phyloP scores from a whole-genome alignment of 2,797 vertebrate species.

The Zenarchopterus dispar region DNA sequence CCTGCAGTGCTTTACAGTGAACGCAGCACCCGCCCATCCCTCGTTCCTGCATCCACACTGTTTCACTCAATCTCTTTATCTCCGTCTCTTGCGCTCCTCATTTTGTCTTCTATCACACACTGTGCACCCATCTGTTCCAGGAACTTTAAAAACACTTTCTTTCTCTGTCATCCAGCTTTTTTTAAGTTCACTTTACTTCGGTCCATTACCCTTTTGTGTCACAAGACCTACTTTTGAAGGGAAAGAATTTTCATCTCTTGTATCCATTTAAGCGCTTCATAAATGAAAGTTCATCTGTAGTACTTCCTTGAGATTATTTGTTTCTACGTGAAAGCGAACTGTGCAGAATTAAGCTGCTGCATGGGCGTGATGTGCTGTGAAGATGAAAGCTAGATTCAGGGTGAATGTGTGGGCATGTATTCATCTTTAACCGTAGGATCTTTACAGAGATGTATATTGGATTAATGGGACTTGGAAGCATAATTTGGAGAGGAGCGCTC shows the following conservation, averaged over 20 bases:
- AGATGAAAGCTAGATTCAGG: slow-evolving; percentile 44
- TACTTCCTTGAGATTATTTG: slow-evolving; percentile 32
- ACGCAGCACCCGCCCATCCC: slow-evolving; percentile 23
- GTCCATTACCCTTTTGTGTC: slow-evolving; percentile 42
- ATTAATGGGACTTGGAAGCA: slow-evolving; percentile 59
- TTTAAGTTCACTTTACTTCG: slow-evolving; percentile 38
- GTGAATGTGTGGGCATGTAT: slow-evolving; percentile 55
- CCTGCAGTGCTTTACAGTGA: slow-evolving; percentile 15
- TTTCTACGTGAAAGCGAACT: slow-evolving; percentile 26
- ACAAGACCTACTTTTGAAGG: slow-evolving; percentile 45
- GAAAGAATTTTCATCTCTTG: slow-evolving; percentile 17
- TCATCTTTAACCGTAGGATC: slow-evolving; percentile 50
- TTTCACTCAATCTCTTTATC: slow-evolving; percentile 47
- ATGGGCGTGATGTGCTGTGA: slow-evolving; percentile 36
- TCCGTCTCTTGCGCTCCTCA: slow-evolving; percentile 43
- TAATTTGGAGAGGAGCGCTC: slow-evolving; percentile 57
- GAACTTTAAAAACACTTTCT: slow-evolving; percentile 58
- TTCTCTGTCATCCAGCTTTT: slow-evolving; percentile 34
- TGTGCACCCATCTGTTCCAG: slow-evolving; percentile 75
- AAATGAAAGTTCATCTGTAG: slow-evolving; percentile 23
- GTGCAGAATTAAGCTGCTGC: slow-evolving; percentile 33
- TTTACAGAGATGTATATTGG: slow-evolving; percentile 60
- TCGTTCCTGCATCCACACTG: slow-evolving; percentile 21
- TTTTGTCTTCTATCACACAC: slow-evolving; percentile 62
- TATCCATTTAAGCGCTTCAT: slow-evolving; percentile 21